Percentiles rank a stretch among this genome's conserved stretches.
These are phyloP conservation scores for Myiozetetes cayanensis DNA, from an alignment of 2,113 vertebrate species.

Conservation along the genomic window DNA sequence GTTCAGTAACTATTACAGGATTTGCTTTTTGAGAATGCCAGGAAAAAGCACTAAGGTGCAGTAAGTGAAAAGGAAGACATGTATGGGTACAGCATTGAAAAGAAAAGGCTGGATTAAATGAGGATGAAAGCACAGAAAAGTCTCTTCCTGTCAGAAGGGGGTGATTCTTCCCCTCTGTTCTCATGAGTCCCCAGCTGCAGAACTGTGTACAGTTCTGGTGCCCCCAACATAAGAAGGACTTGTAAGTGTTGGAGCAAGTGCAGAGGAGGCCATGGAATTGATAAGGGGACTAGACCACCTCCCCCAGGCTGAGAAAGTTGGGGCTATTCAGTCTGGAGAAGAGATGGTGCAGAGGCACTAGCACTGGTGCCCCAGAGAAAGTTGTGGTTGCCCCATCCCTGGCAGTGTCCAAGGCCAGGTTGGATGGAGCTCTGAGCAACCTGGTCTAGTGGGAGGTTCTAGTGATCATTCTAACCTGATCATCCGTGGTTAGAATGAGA, in stretches of 20 bases:
- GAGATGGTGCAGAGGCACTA: neutral
- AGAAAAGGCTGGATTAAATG: neutral
- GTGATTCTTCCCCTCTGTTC: neutral
- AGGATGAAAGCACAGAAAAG: neutral
- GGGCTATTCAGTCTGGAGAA: neutral
- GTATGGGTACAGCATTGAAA: neutral
- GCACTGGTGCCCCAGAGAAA: neutral
- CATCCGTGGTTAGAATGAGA: neutral
- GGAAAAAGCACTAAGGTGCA: neutral
- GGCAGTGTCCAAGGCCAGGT: neutral
- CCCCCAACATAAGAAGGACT: neutral
- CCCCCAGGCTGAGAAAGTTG: neutral
- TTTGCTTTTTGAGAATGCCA: neutral
- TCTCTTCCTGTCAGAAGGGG: neutral
- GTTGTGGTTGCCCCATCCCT: neutral
- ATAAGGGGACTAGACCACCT: neutral
- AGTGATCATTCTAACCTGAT: no score
- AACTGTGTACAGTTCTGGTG: neutral
- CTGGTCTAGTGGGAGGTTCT: neutral
- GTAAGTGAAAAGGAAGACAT: neutral
- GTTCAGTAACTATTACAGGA: neutral
- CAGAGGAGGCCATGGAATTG: neutral
- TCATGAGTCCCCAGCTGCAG: neutral
- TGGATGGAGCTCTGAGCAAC: neutral
- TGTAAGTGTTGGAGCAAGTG: neutral